Conservation (phyloP, 2,797 vertebrate species). For the Manis pentadactyla region DNA sequence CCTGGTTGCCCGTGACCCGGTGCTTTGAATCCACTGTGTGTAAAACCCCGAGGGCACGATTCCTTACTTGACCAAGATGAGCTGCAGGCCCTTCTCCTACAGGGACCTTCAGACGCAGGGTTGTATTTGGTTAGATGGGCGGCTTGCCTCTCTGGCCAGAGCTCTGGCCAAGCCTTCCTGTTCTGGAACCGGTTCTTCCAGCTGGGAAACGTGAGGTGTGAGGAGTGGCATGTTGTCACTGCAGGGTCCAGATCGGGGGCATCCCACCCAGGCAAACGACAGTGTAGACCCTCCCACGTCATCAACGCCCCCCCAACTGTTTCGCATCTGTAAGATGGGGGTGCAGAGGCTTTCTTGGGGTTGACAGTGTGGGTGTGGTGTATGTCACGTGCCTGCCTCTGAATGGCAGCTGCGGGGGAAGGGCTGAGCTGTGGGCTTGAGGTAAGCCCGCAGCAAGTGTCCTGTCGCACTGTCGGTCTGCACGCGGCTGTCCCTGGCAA, state of each 20-base stretch:
- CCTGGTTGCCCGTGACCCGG: background rate
- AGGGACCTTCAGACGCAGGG: background rate
- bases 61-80: background rate
- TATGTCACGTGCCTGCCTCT: fast-evolving
- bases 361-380: fast-evolving
- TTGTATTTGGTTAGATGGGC: background rate
- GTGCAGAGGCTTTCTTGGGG: fast-evolving
- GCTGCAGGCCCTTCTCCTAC: no score
- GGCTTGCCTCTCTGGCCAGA: background rate
- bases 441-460: background rate
- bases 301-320: fast-evolving
- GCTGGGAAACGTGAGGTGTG: background rate
- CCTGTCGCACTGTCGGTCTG: background rate
- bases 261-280: background rate
- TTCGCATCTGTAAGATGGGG: background rate
- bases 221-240: background rate
- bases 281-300: fast-evolving
- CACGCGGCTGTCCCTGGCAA: no score
- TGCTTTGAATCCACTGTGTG: background rate
- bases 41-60: fast-evolving
- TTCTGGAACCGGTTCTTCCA: background rate
- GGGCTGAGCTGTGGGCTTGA: fast-evolving
- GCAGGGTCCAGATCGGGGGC: background rate
- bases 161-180: background rate
- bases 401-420: fast-evolving